Base-by-base conservation (phyloP, 2,113 vertebrate genomes). In the Athene cunicularia region DNA sequence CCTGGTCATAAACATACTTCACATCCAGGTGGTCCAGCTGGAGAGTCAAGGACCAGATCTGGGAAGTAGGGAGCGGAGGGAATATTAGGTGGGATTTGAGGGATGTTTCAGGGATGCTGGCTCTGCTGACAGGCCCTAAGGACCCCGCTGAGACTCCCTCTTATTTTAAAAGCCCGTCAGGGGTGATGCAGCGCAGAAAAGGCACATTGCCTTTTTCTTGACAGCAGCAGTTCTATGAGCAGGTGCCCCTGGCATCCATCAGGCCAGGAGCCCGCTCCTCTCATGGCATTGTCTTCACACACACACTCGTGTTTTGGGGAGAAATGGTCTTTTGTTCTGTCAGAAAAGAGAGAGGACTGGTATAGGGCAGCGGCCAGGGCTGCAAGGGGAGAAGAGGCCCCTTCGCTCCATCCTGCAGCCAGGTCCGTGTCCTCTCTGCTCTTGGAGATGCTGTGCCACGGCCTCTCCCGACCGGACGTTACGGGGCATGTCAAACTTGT, bases 391-490 rank as follows among this genome's bases (percentile, higher is more conserved):
- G 24, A 39, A 47, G 27, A 72, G 26, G 8, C 37, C 33, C 81
- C 90, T 81, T 45, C 17, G 18, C 19, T 92, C 8, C 17, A 8
- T 39, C 43, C 49, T 71, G 20, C 50, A 59, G 55, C 32, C 19
- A 52, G 35, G 24, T 67, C 11, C 1, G 26, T 20, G 17, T 86
- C 27, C 19, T 58, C 15, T 59, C 17, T 73, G 24, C 9, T 84
- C 32, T 64, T 89, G 27, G 14, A 81, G 60, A 19, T 79, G n/a
- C 47, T 70, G n/a, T 50, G 20, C 17, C 16, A 8, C 84, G 66
- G 62, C 8, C 1, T 60, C 15, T 60, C 56, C 66, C 53, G 17
- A 41, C 24, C 33, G 12, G 6, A 0, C 3, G 0, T 82, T 63
- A 24, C 1, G 2, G 32, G 64, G 8, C 5, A 6, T 6, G 7